phyloP scores from a whole-genome alignment of 2,888 invertebrate genomes.

The Acronicta leporina region DNA sequence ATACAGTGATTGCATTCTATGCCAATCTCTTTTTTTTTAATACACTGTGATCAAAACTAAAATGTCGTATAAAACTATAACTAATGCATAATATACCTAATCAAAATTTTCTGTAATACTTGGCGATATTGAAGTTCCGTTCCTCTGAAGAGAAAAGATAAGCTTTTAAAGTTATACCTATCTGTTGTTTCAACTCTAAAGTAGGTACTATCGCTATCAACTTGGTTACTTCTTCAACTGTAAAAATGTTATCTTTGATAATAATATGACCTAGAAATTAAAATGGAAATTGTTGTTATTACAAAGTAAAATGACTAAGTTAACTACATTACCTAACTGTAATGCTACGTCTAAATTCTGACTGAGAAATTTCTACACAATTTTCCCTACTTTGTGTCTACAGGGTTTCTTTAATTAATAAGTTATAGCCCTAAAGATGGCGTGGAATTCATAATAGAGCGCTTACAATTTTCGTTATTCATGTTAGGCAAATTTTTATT shows the following conservation, averaged over 20 bases:
- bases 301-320: constrained; percentile 15
- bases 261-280: constrained; percentile 11
- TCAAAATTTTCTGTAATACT: no score
- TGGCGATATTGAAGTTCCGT: no score
- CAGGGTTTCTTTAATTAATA: constrained; percentile 34
- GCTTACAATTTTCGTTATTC: constrained; percentile 32
- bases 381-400: constrained; percentile 34
- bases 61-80: no score
- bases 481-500: constrained; percentile 21
- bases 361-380: constrained; percentile 35
- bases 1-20: no score
- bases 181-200: no score
- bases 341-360: constrained; percentile 27
- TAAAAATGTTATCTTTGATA: constrained; percentile 3
- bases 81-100: no score
- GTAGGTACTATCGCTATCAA: no score
- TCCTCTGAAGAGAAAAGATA: no score
- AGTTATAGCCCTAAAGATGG: constrained; percentile 36
- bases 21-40: no score
- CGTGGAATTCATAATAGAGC: constrained; percentile 37
- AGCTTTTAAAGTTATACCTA: no score
- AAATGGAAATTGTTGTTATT: constrained; percentile 15
- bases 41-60: no score
- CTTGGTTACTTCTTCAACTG: constrained; percentile 1
- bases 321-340: constrained; percentile 17